Conservation (phyloP, 2,797 vertebrate genomes). For the Ctenochaetus hawaiiensis region DNA sequence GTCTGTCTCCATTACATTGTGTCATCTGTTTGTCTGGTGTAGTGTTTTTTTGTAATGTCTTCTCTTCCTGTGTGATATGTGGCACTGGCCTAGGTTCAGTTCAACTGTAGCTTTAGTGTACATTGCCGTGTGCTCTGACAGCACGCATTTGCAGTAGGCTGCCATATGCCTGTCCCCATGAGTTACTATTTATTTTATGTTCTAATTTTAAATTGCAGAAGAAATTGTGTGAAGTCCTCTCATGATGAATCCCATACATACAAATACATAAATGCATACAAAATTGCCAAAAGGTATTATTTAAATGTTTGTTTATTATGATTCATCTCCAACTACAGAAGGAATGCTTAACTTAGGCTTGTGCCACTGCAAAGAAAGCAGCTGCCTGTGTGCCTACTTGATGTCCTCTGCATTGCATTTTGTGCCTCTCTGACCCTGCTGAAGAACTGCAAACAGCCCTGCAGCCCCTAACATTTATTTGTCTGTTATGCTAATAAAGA, state of each 20-base stretch:
- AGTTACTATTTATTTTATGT: not conserved
- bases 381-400: constrained; percentile 40
- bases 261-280: not conserved
- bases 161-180: not conserved
- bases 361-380: constrained; percentile 54
- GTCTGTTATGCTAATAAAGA: constrained; percentile 34
- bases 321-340: constrained; percentile 15
- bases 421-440: constrained; percentile 48
- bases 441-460: constrained; percentile 42
- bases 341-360: constrained; percentile 57
- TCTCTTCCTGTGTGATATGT: constrained; percentile 53
- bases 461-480: constrained; percentile 55
- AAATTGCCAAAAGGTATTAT: not conserved
- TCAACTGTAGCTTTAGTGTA: constrained; percentile 4
- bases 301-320: not conserved
- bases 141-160: not conserved
- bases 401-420: constrained; percentile 41
- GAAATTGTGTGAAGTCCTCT: not conserved
- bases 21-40: constrained; percentile 51
- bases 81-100: constrained; percentile 67
- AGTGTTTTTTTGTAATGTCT: constrained; percentile 32
- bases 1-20: constrained; percentile 46
- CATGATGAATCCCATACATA: not conserved
- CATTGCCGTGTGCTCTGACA: not conserved
- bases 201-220: not conserved